These are phyloP conservation scores for Coregonus sp. DNA, from an alignment of 2,797 vertebrate species.

Conservation along the genomic window DNA sequence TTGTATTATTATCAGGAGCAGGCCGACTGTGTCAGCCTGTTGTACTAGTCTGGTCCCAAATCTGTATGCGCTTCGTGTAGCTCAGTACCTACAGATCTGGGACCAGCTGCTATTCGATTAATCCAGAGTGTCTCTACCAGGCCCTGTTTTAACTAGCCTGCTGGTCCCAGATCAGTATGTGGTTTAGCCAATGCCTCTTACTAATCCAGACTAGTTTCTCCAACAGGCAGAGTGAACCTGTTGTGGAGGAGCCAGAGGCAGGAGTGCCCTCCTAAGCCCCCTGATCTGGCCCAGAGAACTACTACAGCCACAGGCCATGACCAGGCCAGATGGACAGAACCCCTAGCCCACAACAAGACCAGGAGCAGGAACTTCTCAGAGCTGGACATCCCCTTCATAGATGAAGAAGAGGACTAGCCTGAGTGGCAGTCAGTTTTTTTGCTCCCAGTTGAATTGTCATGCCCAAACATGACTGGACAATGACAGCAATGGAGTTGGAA, in stretches of 20 bases:
- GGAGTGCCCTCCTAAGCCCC: conserved; percentile 41
- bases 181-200: not conserved
- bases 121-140: conserved; percentile 34
- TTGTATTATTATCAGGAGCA: not conserved
- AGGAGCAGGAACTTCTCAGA: conserved; percentile 69
- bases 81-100: not conserved
- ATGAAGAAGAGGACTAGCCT: conserved; percentile 65
- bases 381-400: conserved; percentile 81
- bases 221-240: conserved; percentile 42
- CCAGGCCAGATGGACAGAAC: conserved; percentile 8
- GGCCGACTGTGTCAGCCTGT: not conserved
- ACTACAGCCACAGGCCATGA: not conserved
- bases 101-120: not conserved
- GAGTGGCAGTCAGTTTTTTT: not conserved
- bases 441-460: not conserved
- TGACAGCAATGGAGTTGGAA: not conserved
- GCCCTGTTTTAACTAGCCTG: not conserved
- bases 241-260: conserved; percentile 37
- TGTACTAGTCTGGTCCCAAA: not conserved
- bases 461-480: not conserved
- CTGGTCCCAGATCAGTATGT: not conserved
- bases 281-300: conserved; percentile 28
- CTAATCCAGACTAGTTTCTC: conserved; percentile 11
- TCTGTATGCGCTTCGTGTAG: not conserved
- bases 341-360: conserved; percentile 47